phyloP scores from a whole-genome alignment of 1,140 invertebrate genomes.

The Holotrichia oblita region DNA sequence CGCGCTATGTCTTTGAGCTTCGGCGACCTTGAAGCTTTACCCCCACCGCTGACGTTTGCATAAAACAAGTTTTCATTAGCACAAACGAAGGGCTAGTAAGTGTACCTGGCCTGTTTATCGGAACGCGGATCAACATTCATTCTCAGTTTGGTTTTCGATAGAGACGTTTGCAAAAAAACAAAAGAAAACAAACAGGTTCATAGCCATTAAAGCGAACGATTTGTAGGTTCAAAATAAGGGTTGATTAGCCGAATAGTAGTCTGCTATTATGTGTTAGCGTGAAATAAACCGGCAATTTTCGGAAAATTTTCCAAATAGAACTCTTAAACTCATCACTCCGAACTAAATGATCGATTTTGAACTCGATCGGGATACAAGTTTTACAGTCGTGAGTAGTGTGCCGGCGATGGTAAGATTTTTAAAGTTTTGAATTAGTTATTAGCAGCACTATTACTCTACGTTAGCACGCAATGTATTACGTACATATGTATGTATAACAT shows the following conservation, averaged over 20 bases:
- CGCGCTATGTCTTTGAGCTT: not conserved
- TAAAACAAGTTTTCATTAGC: slow-evolving; percentile 29
- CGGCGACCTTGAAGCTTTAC: slow-evolving; percentile 31
- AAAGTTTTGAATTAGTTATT: slow-evolving; percentile 14
- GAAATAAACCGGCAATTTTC: not conserved
- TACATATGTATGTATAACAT: not conserved
- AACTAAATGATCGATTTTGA: slow-evolving; percentile 55
- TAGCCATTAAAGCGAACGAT: not conserved
- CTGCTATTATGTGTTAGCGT: slow-evolving; percentile 18
- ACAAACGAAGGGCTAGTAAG: not conserved
- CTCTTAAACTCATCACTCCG: not conserved
- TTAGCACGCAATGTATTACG: not conserved
- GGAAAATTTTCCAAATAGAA: not conserved
- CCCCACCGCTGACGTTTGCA: not conserved
- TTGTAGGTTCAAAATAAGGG: not conserved
- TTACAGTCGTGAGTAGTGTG: slow-evolving; percentile 55
- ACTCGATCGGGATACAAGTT: slow-evolving; percentile 57
- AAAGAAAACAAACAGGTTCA: not conserved
- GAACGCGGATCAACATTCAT: slow-evolving; percentile 24
- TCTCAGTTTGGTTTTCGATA: slow-evolving; percentile 22
- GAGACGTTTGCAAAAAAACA: slow-evolving; percentile 14
- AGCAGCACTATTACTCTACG: not conserved
- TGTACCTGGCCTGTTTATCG: not conserved
- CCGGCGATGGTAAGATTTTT: slow-evolving; percentile 55
- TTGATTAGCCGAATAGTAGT: not conserved